Conservation (phyloP, 2,888 invertebrate genomes). For the Mellilla xanthometata region DNA sequence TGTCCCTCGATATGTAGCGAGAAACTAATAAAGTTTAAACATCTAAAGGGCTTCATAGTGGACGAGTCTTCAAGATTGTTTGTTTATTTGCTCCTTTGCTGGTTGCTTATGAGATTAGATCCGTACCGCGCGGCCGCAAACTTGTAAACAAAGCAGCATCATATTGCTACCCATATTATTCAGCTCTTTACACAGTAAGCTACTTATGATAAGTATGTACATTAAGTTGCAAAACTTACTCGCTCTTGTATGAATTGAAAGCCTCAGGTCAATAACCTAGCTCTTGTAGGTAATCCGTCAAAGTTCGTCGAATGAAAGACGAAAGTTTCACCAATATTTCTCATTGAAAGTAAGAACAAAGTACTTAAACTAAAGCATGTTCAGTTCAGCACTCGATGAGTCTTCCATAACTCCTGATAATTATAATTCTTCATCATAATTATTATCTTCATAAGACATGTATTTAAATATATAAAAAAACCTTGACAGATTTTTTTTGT, state of each 20-base stretch:
- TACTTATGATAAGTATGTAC: conserved; percentile 9
- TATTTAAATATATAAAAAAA: no score
- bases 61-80: conserved; percentile 20
- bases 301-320: neutral
- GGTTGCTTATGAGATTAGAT: conserved; percentile 24
- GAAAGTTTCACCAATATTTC: neutral
- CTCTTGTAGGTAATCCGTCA: conserved; percentile 5
- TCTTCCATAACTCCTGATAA: no score
- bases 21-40: conserved; percentile 24
- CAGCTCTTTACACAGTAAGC: neutral
- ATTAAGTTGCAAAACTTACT: conserved; percentile 6
- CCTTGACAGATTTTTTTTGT: no score
- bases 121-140: conserved; percentile 17
- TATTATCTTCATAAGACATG: no score
- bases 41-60: conserved; percentile 22
- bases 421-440: no score
- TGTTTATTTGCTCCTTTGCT: conserved; percentile 22
- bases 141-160: conserved; percentile 18
- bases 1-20: conserved; percentile 6
- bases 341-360: no score
- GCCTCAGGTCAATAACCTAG: conserved; percentile 1
- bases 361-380: neutral
- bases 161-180: neutral
- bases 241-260: conserved; percentile 3
- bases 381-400: no score